Evolutionary conservation across 2,113 vertebrate species (phyloP).

Genomic region (Misgurnus anguillicaudatus): DNA sequence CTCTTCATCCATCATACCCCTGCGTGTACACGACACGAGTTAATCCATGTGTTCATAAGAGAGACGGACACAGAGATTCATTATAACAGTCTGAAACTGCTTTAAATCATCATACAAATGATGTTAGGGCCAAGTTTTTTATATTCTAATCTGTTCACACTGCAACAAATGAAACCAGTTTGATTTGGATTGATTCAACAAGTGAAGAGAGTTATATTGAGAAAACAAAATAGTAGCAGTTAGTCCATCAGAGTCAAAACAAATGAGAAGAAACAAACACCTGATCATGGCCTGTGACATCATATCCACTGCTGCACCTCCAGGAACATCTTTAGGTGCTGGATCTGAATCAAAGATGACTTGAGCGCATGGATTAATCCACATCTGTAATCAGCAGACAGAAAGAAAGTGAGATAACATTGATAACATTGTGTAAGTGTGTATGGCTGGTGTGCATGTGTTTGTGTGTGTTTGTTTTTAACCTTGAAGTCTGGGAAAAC

Average conservation of each 20-base stretch:
- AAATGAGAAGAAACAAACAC: constrained; percentile 57
- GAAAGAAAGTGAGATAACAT: background rate
- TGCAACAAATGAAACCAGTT: no score
- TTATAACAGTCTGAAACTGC: no score
- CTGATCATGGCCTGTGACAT: constrained; percentile 98
- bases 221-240: no score
- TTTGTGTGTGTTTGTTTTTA: background rate
- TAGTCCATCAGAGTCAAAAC: no score
- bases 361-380: constrained; percentile 95
- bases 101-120: no score
- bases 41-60: background rate
- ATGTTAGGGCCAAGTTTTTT: no score
- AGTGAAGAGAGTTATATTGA: no score
- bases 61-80: no score
- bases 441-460: background rate
- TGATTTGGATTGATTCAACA: no score
- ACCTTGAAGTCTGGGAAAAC: constrained; percentile 94
- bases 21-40: constrained; percentile 56
- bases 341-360: constrained; percentile 96
- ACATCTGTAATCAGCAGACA: constrained; percentile 78
- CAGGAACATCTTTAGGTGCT: constrained; percentile 86
- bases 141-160: no score
- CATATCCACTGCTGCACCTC: constrained; percentile 83
- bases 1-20: constrained; percentile 98
- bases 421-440: background rate